Evolutionary conservation across 2,797 vertebrate species (phyloP), one percentile per base, ranked within the genome.

Genomic region (Oreonectes daqikongensis): DNA sequence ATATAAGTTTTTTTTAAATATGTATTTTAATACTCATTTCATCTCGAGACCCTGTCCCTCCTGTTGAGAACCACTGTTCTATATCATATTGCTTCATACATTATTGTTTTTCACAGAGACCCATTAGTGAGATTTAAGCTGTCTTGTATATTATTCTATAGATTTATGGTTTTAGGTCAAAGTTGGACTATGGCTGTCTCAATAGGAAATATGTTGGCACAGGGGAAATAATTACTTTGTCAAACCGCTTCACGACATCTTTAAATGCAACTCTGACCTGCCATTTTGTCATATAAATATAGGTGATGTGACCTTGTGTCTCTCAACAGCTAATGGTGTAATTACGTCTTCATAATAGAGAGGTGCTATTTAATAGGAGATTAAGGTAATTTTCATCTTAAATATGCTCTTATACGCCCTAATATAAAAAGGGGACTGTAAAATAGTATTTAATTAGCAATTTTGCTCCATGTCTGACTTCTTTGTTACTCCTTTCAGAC

Each of bases 391-490:
- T 71, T 61, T 28, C 55, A 30, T 26, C 26, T 12, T 55, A 14
- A 55, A 55, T 55, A 55, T 26, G 44, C 42, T 28, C 24, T 69
- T 68, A 40, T 66, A 64, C 42, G 61, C 30, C 63, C 61, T 69
- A 69, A 66, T 72, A 66, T 46, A 38, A 60, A 57, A 64, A 42
- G 57, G 44, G 48, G 57, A 61, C 38, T 59, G 68, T 73, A 72
- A 50, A 77, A 73, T 72, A 24, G n/a, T 32, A 24, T 67, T 35
- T 76, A 81, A 83, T 81, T 77, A 77, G 53, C 60, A 7, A 75
- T 72, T 71, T 78, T 75, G 71, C 65, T 66, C 46, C 18, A 46
- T 67, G 6, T 78, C 28, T 24, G 44, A 68, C 50, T 11, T 72
- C 42, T 72, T 66, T 60, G 72, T 69, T 66, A 65, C 52, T 76